Evolutionary conservation across 1,140 invertebrate genomes (phyloP).

Genomic region (Diploscapter pachys): DNA sequence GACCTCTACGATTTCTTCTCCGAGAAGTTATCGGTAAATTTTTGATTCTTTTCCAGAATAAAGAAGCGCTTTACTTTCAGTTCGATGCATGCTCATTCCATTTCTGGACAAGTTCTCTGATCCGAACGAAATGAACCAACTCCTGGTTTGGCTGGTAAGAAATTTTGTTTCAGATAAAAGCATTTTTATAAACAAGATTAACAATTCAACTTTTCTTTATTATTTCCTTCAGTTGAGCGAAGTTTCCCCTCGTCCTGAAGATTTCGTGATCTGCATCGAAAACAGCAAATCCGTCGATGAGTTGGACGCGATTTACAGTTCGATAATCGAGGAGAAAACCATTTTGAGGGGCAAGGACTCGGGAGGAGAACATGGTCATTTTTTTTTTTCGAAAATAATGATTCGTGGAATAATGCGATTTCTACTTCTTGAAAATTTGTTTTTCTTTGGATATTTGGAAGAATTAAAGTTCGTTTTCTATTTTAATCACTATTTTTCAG

Average conservation of each 20-base stretch:
- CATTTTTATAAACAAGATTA: not conserved
- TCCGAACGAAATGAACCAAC: constrained; percentile 89
- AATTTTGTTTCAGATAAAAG: not conserved
- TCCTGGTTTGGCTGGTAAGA: constrained; percentile 81
- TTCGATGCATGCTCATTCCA: constrained; percentile 75
- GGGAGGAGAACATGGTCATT: constrained; percentile 38
- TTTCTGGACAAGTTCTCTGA: constrained; percentile 78
- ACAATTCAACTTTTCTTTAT: constrained; percentile 9
- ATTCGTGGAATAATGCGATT: too few species aligned
- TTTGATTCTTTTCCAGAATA: not conserved
- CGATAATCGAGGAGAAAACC: constrained; percentile 52
- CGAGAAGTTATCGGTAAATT: constrained; percentile 71
- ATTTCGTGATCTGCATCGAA: constrained; percentile 52
- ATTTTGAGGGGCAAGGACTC: constrained; percentile 49
- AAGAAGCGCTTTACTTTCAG: constrained; percentile 8
- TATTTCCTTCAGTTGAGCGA: constrained; percentile 44
- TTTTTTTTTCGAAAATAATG: not conserved
- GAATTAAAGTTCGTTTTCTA: too few species aligned
- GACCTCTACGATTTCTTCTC: constrained; percentile 65
- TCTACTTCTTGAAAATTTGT: too few species aligned
- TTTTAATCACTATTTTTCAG: constrained; percentile 48
- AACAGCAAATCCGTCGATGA: constrained; percentile 51
- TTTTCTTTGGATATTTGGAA: too few species aligned
- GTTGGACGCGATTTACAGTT: constrained; percentile 50
- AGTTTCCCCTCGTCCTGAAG: constrained; percentile 49